A percentile compares a stretch with the other conserved stretches of the same genome.
Evolutionary conservation across 37 sponge, comb jelly and placozoan species (phyloP).

Genomic region (Spongilla lacustris): DNA sequence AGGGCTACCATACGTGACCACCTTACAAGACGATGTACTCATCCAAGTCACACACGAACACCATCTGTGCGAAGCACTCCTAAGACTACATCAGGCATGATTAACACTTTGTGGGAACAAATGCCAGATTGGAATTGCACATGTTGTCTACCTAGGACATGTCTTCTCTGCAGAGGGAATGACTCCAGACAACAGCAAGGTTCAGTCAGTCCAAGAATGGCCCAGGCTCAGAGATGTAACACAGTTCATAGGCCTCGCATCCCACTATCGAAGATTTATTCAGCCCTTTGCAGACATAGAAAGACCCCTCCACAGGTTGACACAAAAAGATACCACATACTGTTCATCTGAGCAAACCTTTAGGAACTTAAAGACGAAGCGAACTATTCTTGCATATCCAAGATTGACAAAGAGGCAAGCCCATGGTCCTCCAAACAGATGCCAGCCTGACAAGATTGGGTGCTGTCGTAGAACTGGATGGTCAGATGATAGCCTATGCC

Average conservation of each 20-base stretch:
- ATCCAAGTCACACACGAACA: conserved; percentile 12
- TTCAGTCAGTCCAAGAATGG: conserved; percentile 48
- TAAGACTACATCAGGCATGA: conserved; percentile 45
- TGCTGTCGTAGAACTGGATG: conserved; percentile 60
- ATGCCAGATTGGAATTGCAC: conserved; percentile 50
- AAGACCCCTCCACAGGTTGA: conserved; percentile 48
- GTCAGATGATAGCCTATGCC: conserved; percentile 50
- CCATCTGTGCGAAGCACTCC: conserved; percentile 61
- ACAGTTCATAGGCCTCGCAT: conserved; percentile 61
- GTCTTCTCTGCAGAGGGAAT: conserved; percentile 54
- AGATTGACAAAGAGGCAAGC: conserved; percentile 21
- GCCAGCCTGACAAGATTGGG: conserved; percentile 64
- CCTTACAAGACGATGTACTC: conserved; percentile 56
- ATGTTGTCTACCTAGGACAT: conserved; percentile 59
- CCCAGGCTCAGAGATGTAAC: conserved; percentile 43
- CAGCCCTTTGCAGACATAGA: conserved; percentile 58
- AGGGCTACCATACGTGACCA: conserved; percentile 50
- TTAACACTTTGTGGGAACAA: conserved; percentile 56
- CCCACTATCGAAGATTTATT: conserved; percentile 68
- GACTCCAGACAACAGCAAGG: conserved; percentile 51
- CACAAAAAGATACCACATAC: conserved; percentile 42
- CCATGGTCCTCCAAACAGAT: conserved; percentile 66
- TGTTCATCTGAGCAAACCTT: conserved; percentile 34
- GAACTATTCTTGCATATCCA: conserved; percentile 60
- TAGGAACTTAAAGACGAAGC: conserved; percentile 30